These are phyloP conservation scores for Centroberyx gerrardi DNA, from an alignment of 2,797 vertebrate species.

Conservation along the genomic window DNA sequence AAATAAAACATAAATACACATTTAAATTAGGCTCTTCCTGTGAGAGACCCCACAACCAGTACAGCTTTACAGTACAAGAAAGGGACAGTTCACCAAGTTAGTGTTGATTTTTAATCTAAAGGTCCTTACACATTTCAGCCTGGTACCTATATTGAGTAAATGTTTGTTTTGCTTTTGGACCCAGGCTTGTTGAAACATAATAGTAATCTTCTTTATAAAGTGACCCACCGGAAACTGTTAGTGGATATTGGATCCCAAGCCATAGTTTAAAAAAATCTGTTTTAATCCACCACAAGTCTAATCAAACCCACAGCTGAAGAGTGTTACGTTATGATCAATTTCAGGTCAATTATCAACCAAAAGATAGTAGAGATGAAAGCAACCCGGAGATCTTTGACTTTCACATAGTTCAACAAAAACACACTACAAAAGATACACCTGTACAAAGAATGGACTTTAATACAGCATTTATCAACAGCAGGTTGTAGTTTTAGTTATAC, in stretches of 20 bases:
- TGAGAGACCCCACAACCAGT: conserved; percentile 46
- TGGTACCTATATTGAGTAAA: not conserved
- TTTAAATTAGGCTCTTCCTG: conserved; percentile 56
- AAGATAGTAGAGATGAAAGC: not conserved
- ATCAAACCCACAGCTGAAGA: not conserved
- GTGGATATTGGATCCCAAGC: not conserved
- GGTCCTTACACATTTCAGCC: not conserved
- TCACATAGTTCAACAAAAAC: not conserved
- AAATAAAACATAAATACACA: conserved; percentile 82
- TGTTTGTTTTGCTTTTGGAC: not conserved
- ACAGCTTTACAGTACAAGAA: conserved; percentile 43
- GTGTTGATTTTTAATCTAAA: conserved; percentile 4
- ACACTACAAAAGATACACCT: not conserved
- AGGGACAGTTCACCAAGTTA: conserved; percentile 26
- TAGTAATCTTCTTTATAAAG: no score
- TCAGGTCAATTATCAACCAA: not conserved
- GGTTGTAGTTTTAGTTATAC: no score
- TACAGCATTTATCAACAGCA: no score
- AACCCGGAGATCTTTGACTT: not conserved
- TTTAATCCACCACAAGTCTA: not conserved
- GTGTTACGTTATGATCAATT: not conserved
- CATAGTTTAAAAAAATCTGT: not conserved
- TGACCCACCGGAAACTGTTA: not conserved
- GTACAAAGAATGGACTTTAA: not conserved
- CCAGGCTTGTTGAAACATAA: not conserved